A percentile compares a stretch with the other conserved stretches of the same genome.
Conservation (phyloP, 1,140 invertebrate genomes). For the Drosophila nasuta region DNA sequence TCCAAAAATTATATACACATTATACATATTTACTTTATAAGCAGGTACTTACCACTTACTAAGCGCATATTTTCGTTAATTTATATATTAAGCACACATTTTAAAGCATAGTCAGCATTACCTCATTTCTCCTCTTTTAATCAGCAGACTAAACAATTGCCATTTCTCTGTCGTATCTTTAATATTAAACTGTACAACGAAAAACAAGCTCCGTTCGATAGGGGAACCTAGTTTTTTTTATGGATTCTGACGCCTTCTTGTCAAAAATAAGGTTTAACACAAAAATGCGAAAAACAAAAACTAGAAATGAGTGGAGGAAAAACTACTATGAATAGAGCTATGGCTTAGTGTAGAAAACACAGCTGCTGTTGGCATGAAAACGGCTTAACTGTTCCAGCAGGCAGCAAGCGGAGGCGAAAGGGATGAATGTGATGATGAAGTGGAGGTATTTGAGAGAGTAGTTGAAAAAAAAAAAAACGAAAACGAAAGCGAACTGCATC, state of each 20-base stretch:
- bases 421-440: neutral
- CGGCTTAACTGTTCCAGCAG: constrained; percentile 13
- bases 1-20: too few relatives aligned
- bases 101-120: too few relatives aligned
- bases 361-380: constrained; percentile 34
- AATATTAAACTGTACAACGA: neutral
- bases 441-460: neutral
- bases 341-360: constrained; percentile 5
- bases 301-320: neutral
- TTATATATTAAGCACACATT: too few relatives aligned
- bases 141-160: too few relatives aligned
- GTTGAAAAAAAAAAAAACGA: constrained; percentile 1
- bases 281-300: neutral
- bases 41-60: too few relatives aligned
- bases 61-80: too few relatives aligned
- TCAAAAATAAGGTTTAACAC: constrained; percentile 21
- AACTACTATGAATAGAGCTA: constrained; percentile 1
- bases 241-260: constrained; percentile 26
- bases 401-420: too few relatives aligned
- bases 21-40: too few relatives aligned
- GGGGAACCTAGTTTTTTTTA: neutral
- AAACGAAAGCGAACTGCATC: neutral
- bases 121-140: too few relatives aligned
- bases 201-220: neutral
- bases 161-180: neutral